These are phyloP conservation scores for Caenorhabditis sulstoni DNA, from an alignment of 2,888 invertebrate species.

Conservation along the genomic window DNA sequence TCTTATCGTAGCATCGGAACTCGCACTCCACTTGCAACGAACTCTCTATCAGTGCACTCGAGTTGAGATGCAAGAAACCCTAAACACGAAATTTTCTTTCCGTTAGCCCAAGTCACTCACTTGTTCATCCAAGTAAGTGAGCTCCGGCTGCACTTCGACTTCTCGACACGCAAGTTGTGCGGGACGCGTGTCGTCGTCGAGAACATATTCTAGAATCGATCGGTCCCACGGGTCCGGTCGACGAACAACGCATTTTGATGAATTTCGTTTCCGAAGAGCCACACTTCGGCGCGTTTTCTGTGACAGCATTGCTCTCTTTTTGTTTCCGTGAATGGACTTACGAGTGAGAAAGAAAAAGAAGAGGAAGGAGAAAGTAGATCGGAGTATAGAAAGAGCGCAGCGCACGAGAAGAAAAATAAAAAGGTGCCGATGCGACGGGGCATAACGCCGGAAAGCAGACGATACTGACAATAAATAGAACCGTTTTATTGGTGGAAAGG, in stretches of 20 bases:
- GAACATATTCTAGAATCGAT: constrained; percentile 67
- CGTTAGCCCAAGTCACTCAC: constrained; percentile 17
- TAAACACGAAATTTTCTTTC: constrained; percentile 27
- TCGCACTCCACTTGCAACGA: constrained; percentile 60
- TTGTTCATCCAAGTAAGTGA: constrained; percentile 65
- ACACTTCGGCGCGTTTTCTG: constrained; percentile 35
- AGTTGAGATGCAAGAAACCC: constrained; percentile 64
- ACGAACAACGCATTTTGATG: constrained; percentile 65
- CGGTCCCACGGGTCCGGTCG: constrained; percentile 77
- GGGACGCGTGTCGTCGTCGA: constrained; percentile 51
- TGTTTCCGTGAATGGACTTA: constrained; percentile 12
- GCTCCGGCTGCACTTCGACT: constrained; percentile 70
- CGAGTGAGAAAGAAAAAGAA: constrained; percentile 1
- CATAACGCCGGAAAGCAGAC: constrained; percentile 17
- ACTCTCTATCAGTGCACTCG: constrained; percentile 43
- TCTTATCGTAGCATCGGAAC: constrained; percentile 73
- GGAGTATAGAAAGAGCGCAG: constrained; percentile 22
- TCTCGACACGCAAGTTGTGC: constrained; percentile 64
- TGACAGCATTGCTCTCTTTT: neutral
- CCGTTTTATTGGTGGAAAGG: neutral
- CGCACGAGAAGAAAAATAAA: constrained; percentile 17
- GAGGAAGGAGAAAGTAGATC: constrained; percentile 23
- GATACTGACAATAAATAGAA: constrained; percentile 26
- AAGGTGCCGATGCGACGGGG: constrained; percentile 26
- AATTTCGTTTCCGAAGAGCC: constrained; percentile 37